Evolutionary conservation across 2,113 vertebrate genomes (phyloP).

Genomic region (Sorex fumeus): DNA sequence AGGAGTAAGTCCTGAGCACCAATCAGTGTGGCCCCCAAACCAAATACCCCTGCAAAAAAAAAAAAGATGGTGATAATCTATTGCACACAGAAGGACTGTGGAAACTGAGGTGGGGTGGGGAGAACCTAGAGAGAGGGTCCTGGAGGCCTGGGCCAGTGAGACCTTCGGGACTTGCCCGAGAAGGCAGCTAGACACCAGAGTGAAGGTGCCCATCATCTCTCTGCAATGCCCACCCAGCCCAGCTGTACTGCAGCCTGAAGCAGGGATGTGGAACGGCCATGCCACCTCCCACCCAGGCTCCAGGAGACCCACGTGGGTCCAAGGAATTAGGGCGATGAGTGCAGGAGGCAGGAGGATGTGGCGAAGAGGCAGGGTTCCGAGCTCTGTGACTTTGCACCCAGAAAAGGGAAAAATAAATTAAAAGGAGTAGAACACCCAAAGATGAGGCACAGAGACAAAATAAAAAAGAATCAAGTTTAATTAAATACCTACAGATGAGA

Average conservation of each 20-base stretch:
- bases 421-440: constrained; percentile 2
- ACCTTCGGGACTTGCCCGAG: not conserved
- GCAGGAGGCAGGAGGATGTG: not conserved
- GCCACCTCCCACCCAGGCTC: not conserved
- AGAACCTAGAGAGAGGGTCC: no score
- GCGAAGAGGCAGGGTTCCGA: no score
- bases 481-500: constrained; percentile 45
- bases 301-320: not conserved
- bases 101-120: not conserved
- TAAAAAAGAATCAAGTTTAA: constrained; percentile 55
- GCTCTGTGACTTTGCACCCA: not conserved
- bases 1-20: no score
- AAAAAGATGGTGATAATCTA: constrained; percentile 19
- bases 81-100: not conserved
- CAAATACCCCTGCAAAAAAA: no score
- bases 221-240: not conserved
- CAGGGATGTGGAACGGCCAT: not conserved
- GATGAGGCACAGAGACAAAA: not conserved
- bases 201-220: not conserved
- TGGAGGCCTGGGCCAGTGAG: not conserved
- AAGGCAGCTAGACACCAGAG: not conserved
- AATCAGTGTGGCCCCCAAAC: no score
- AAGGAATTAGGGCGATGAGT: no score
- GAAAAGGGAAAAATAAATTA: not conserved
- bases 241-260: not conserved